These are phyloP conservation scores for Zaprionus bogoriensis DNA, from an alignment of 2,888 invertebrate species.

Conservation along the genomic window DNA sequence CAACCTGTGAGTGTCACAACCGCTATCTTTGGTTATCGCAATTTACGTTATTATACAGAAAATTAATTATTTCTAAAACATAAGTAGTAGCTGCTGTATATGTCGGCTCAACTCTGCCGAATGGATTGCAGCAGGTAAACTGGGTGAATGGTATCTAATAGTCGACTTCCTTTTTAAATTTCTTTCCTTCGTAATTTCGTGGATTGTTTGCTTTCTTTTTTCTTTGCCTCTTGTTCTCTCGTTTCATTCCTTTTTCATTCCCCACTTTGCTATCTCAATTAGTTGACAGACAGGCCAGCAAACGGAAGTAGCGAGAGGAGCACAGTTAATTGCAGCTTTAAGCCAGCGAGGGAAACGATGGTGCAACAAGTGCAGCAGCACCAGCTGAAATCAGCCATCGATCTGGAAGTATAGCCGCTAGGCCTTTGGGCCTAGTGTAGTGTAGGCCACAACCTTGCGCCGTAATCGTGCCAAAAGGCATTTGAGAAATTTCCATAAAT, in stretches of 20 bases:
- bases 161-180: too few species aligned
- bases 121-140: too few species aligned
- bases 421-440: slow-evolving; percentile 2
- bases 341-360: slow-evolving; percentile 2
- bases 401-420: slow-evolving; percentile 14
- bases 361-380: slow-evolving; percentile 27
- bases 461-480: slow-evolving; percentile 42
- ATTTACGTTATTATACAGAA: too few species aligned
- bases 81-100: too few species aligned
- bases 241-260: not conserved
- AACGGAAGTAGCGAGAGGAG: not conserved
- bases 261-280: slow-evolving; percentile 64
- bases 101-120: too few species aligned
- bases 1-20: too few species aligned
- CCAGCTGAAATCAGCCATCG: slow-evolving; percentile 4
- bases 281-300: slow-evolving; percentile 49
- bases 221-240: slow-evolving; percentile 8
- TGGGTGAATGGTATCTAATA: too few species aligned
- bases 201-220: slow-evolving; percentile 26
- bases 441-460: slow-evolving; percentile 21
- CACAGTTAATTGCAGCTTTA: slow-evolving; percentile 36
- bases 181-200: too few species aligned
- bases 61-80: too few species aligned
- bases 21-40: too few species aligned
- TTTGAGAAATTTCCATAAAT: slow-evolving; percentile 67